phyloP scores from a whole-genome alignment of 2,888 invertebrate species.

The Hipparchia sbordonii region DNA sequence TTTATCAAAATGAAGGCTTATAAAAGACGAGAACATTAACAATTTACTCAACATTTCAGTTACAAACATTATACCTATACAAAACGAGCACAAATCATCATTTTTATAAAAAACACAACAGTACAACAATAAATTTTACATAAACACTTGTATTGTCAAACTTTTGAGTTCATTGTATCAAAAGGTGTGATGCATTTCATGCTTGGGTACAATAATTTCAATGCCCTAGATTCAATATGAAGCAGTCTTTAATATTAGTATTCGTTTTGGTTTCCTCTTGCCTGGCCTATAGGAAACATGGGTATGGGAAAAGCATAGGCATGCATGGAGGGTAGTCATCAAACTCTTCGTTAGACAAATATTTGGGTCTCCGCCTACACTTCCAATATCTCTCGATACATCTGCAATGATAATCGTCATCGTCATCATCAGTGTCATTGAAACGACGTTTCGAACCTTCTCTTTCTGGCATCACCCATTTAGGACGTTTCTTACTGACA shows the following conservation, averaged over 20 bases:
- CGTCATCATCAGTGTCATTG: conserved; percentile 30
- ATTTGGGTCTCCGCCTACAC: conserved; percentile 23
- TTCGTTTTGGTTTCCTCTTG: too few species aligned
- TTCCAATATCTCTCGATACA: conserved; percentile 40
- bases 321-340: conserved; percentile 35
- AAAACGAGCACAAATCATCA: not conserved
- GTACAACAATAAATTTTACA: not conserved
- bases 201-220: too few species aligned
- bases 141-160: too few species aligned
- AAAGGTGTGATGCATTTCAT: too few species aligned
- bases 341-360: conserved; percentile 31
- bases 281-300: conserved; percentile 11
- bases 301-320: conserved; percentile 33
- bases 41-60: not conserved
- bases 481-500: conserved; percentile 17
- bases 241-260: not conserved
- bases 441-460: conserved; percentile 17
- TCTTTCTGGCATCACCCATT: not conserved
- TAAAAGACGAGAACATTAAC: not conserved
- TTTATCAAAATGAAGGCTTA: not conserved
- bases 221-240: not conserved
- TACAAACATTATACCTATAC: not conserved
- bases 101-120: not conserved
- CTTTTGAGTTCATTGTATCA: too few species aligned
- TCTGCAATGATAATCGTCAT: conserved; percentile 37